Evolutionary conservation across 2,888 invertebrate genomes (phyloP).

Genomic region (Hyposoter dolosus): DNA sequence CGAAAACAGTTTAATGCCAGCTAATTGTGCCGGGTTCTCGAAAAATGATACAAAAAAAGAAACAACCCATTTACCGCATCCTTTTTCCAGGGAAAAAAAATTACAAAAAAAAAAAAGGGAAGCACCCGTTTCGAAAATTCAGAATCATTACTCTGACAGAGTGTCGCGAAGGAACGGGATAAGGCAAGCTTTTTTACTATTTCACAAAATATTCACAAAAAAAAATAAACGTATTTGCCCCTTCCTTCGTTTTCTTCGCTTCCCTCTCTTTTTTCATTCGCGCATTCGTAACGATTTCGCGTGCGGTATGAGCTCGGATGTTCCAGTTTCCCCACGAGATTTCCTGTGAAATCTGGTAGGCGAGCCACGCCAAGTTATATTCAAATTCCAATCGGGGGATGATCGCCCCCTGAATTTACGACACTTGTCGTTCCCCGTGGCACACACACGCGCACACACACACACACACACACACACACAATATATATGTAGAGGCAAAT

Average conservation of each 20-base stretch:
- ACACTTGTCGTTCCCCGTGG: constrained; percentile 63
- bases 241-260: too few relatives aligned
- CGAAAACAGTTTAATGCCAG: background rate
- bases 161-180: background rate
- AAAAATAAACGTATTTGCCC: constrained; percentile 4
- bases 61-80: background rate
- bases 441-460: background rate
- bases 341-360: constrained; percentile 52
- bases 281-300: constrained; percentile 34
- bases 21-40: constrained; percentile 7
- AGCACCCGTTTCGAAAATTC: background rate
- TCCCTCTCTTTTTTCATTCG: constrained; percentile 6
- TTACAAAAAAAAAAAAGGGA: background rate
- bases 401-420: constrained; percentile 66
- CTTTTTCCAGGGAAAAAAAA: background rate
- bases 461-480: background rate
- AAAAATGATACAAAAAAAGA: background rate
- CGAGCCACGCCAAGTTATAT: constrained; percentile 63
- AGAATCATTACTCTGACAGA: background rate
- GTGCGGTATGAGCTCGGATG: constrained; percentile 21
- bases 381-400: constrained; percentile 67
- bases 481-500: background rate
- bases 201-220: background rate
- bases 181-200: background rate
- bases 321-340: constrained; percentile 27